These are phyloP conservation scores for Heliconius hermathena DNA, from an alignment of 1,140 invertebrate genomes.

Conservation along the genomic window DNA sequence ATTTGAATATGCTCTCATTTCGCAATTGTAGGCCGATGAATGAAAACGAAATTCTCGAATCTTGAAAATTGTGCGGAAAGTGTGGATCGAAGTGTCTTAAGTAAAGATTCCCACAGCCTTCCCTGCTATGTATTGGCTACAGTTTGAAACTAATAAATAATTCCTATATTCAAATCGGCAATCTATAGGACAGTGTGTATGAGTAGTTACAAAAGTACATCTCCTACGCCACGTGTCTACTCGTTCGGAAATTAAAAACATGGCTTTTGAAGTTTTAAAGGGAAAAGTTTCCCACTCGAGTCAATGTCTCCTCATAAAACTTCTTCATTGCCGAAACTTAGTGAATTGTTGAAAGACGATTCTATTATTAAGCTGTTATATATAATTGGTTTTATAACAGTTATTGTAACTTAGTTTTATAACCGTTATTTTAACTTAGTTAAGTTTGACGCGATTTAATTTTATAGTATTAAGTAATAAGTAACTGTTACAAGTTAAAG, in stretches of 20 bases:
- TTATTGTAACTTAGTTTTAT: not conserved
- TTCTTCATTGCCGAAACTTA: constrained; percentile 50
- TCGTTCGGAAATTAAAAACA: constrained; percentile 76
- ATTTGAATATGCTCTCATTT: too few species aligned
- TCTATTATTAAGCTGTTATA: constrained; percentile 13
- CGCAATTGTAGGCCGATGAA: too few species aligned
- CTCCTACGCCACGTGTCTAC: constrained; percentile 54
- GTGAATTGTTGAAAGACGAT: constrained; percentile 40
- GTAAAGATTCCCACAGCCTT: not conserved
- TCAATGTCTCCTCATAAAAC: constrained; percentile 52
- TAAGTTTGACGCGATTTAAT: not conserved
- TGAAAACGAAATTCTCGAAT: too few species aligned
- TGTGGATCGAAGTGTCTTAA: too few species aligned
- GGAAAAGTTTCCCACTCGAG: constrained; percentile 60
- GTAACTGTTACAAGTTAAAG: too few species aligned
- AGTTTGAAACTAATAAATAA: not conserved
- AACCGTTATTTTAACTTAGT: not conserved
- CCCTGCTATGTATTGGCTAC: not conserved
- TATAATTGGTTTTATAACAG: not conserved
- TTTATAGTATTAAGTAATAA: too few species aligned
- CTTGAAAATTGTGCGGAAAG: too few species aligned
- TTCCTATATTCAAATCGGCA: not conserved
- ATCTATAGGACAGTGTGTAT: not conserved
- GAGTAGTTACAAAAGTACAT: constrained; percentile 39
- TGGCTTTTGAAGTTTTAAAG: constrained; percentile 66